Evolutionary conservation across 2,888 invertebrate genomes (phyloP), one percentile per base, ranked within the genome.

Genomic region (Rhingia rostrata): DNA sequence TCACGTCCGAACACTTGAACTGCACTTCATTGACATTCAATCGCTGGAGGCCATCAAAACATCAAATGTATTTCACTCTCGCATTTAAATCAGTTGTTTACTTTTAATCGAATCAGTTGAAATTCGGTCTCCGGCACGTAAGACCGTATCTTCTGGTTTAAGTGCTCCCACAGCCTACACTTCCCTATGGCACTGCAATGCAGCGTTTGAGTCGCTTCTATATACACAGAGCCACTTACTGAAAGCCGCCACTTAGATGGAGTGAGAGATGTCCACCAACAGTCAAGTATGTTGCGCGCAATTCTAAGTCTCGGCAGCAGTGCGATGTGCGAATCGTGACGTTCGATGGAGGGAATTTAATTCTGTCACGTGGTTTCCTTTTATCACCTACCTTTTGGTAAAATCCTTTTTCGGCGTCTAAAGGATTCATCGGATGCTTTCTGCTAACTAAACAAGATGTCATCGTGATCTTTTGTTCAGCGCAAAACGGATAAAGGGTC

Each of bases 1-100:
- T 84, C 84, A 84, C 84, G 84, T 84, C 80, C 66, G 77, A 84
- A 80, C 80, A 64, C 80, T 80, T 84, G 74, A 80, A 84, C 80
- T 84, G 84, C 84, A 84, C 84, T 84, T 84, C 84, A 84, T 84
- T 84, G 84, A 75, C 80, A 84, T 84, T 84, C 84, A 84, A 74
- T 80, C 75, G 84, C 72, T 84, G 60, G 80, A 70, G 80, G 74
- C 84, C 84, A 84, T 84, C 84, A 84, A 80, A 84, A 80, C 84
- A 84, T 84, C 84, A 84, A 84, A 84, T 80, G 74, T 80, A 80
- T 80, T 84, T 80, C 84, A 74, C 69, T 74, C 74, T 70, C 70
- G 84, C 79, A 84, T 84, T 84, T 84, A 84, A 84, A 84, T 84
- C 84, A 84, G 84, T 84, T 84, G 84, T 84, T 84, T 84, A 80